A percentile compares a stretch with the other conserved stretches of the same genome.
Conservation (phyloP, 2,797 vertebrate species). For the Sitta carolinensis region DNA sequence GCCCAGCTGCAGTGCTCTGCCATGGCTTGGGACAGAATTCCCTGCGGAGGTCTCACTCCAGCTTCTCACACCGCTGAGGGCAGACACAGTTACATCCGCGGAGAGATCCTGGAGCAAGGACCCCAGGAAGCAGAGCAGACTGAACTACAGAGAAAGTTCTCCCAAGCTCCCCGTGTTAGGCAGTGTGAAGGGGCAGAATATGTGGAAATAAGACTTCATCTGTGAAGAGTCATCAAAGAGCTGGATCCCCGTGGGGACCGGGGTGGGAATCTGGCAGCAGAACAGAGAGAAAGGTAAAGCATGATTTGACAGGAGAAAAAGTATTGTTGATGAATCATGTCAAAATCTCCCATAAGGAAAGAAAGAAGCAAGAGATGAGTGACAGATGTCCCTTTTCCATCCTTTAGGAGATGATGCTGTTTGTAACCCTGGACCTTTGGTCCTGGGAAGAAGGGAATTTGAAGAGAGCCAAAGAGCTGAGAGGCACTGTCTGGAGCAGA, state of each 20-base stretch:
- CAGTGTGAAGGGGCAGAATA: neutral
- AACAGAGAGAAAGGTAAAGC: neutral
- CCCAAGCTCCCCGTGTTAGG: neutral
- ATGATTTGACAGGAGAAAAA: neutral
- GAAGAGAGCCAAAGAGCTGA: neutral
- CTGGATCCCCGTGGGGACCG: neutral
- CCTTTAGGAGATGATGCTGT: rapidly evolving
- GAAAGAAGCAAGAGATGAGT: neutral
- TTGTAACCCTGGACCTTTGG: neutral
- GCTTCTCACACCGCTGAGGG: rapidly evolving
- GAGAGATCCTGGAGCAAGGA: neutral
- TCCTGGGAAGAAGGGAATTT: neutral
- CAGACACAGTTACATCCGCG: rapidly evolving
- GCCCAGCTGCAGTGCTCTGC: neutral
- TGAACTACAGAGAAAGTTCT: neutral
- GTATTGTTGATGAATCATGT: neutral
- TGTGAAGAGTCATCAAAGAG: neutral
- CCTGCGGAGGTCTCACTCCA: rapidly evolving
- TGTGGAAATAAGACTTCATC: neutral
- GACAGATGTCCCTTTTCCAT: neutral
- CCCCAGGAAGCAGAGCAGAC: neutral
- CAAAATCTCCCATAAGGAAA: neutral
- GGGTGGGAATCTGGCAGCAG: neutral
- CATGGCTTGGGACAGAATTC: neutral
- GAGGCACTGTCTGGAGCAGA: neutral